Evolutionary conservation across 1,140 invertebrate species (phyloP), one percentile per base, ranked within the genome.

Genomic region (Pseudomyrmex sp.): DNA sequence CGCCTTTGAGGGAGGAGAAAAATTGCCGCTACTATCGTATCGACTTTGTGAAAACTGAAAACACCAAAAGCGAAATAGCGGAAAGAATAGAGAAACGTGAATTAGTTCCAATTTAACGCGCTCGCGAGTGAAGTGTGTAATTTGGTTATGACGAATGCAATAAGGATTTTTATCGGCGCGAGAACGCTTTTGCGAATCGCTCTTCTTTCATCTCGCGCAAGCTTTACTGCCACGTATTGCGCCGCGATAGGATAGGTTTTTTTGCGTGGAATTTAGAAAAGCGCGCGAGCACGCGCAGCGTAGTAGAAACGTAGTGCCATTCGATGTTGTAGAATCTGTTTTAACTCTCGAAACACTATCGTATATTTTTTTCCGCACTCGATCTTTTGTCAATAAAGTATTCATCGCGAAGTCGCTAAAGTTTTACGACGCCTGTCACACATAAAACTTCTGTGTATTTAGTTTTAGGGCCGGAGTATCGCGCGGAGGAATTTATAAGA

Each of bases 101-200:
- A 66, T 44, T 80, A 80, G 72, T 72, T 80, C 52, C 66, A 80
- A 80, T 80, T 80, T 80, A 80, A 80, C 66, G 20, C n/a, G 76
- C 76, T 35, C 44, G 76, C 46, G 54, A 72, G 46, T 70, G 76
- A 69, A 79, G 52, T 46, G 76, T 80, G 9, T 80, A 72, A 80
- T 70, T 70, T 72, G 44, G 18, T 80, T 80, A 59, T 68, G 66
- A 80, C 76, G 54, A 80, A 50, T 77, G 50, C 63, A 26, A 35
- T 35, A 35, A 77, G 76, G 66, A 66, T 72, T 80, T 70, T 58
- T 44, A 44, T 48, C 66, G 56, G 66, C 44, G 35, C 35, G 5
- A 35, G 35, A 72, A 59, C 44, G 66, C n/a, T 70, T 80, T 72
- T 18, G 73, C 73, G 20, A n/a, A 48, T 75, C 58, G n/a, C 54